Evolutionary conservation across 2,797 vertebrate species (phyloP).

Genomic region (Syndactyla subalaris): DNA sequence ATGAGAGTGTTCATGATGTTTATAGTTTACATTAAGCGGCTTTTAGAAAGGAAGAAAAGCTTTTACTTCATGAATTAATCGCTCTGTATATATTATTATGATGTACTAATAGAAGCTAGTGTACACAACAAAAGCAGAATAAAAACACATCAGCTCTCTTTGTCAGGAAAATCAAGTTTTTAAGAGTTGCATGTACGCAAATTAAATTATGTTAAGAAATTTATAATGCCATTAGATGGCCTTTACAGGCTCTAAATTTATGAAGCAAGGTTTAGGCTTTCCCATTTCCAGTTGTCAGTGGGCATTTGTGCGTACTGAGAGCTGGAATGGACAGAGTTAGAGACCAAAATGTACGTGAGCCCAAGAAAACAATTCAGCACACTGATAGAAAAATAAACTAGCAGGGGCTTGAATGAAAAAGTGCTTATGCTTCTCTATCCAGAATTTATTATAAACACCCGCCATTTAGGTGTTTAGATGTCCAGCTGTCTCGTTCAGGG

Average conservation of each 20-base stretch:
- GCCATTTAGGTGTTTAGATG: background rate
- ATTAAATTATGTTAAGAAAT: conserved; percentile 42
- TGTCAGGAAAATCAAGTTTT: conserved; percentile 58
- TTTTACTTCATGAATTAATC: conserved; percentile 57
- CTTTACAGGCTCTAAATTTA: conserved; percentile 45
- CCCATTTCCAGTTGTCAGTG: background rate
- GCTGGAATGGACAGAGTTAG: background rate
- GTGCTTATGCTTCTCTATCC: background rate
- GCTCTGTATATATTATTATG: conserved; percentile 41
- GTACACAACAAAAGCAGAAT: conserved; percentile 42
- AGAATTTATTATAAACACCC: background rate
- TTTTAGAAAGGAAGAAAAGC: conserved; percentile 62
- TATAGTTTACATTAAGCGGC: conserved; percentile 55
- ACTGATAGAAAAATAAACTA: background rate
- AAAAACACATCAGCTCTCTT: conserved; percentile 39
- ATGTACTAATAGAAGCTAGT: conserved; percentile 43
- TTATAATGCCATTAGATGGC: conserved; percentile 37
- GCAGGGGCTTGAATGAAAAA: background rate
- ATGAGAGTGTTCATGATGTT: conserved; percentile 41
- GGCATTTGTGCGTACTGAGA: background rate
- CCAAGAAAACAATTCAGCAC: background rate
- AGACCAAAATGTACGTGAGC: background rate
- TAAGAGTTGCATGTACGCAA: conserved; percentile 27
- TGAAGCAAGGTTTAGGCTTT: background rate
- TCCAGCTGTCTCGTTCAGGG: background rate